Evolutionary conservation across 37 sponge, comb jelly and placozoan genomes (phyloP).

Genomic region (Hexactinellida sp.): DNA sequence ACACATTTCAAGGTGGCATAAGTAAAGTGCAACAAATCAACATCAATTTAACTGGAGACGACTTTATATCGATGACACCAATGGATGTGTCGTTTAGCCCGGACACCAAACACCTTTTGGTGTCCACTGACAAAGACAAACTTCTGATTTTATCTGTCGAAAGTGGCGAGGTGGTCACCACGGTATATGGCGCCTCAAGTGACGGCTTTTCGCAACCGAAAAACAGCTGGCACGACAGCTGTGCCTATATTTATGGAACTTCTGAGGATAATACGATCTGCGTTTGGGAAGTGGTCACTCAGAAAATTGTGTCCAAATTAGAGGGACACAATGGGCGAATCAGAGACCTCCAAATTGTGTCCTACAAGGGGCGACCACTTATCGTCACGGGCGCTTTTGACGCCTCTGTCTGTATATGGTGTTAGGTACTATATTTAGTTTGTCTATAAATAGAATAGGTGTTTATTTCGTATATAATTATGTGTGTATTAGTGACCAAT

Average conservation of each 20-base stretch:
- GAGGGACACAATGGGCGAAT: constrained; percentile 41
- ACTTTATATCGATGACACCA: constrained; percentile 65
- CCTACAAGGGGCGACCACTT: neutral
- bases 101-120: constrained; percentile 31
- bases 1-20: neutral
- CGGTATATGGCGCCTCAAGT: constrained; percentile 70
- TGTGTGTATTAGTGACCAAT: no score
- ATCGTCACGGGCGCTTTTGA: neutral
- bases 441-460: neutral
- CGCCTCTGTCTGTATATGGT: neutral
- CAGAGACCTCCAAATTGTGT: neutral
- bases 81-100: constrained; percentile 72
- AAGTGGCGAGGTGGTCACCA: constrained; percentile 58
- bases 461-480: no score
- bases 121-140: constrained; percentile 65
- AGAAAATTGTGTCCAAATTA: constrained; percentile 37
- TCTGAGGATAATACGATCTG: constrained; percentile 23
- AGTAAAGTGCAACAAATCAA: constrained; percentile 46
- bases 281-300: constrained; percentile 73
- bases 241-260: constrained; percentile 71
- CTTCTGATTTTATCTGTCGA: constrained; percentile 46
- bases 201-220: constrained; percentile 71
- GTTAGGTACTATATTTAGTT: neutral
- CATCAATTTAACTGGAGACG: constrained; percentile 66
- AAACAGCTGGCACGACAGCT: constrained; percentile 77